Base-by-base conservation (phyloP, 2,888 invertebrate genomes). In the Leptothorax acervorum region DNA sequence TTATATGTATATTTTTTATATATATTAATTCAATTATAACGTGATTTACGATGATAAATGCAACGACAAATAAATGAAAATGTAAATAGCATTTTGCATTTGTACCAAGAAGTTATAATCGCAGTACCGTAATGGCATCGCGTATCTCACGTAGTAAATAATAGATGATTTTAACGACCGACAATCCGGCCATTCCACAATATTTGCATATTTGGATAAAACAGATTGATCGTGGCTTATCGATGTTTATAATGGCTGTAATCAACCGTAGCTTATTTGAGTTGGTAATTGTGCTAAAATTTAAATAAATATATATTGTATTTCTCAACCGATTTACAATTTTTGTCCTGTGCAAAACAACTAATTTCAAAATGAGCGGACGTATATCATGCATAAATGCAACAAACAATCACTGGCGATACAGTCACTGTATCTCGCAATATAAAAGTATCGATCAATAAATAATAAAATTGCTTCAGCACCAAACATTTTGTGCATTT, bases 191-290 rank as follows among this genome's bases (percentile, higher is more conserved):
- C 55, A 35, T 70, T 28, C 68, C 55, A n/a, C 23, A 65, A 65
- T 76, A 70, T 78, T 78, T 78, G 35, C 45, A 78, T 70, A 70
- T 70, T 78, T 35, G 55, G 45, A 57, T 45, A 57, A 78, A 78
- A 45, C 70, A 31, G 70, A 57, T 57, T 45, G 70, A 78, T 78
- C 31, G n/a, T 39, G 23, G 23, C 23, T 23, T 23, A 23, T 23
- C 23, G 23, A 23, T 23, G 23, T 23, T 23, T 23, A 23, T 23
- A 23, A 23, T 23, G 23, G 23, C 23, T 23, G 23, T 23, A 23
- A 23, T 23, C 23, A 23, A 23, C 23, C 23, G 23, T 23, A 23
- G 23, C 23, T 23, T 23, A 23, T 23, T 23, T 23, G 23, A 23
- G 23, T 23, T 45, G 55, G 55, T 45, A 35, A 78, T 78, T 45